These are phyloP conservation scores for Pygoscelis antarcticus DNA, from an alignment of 2,113 vertebrate species.

Conservation along the genomic window DNA sequence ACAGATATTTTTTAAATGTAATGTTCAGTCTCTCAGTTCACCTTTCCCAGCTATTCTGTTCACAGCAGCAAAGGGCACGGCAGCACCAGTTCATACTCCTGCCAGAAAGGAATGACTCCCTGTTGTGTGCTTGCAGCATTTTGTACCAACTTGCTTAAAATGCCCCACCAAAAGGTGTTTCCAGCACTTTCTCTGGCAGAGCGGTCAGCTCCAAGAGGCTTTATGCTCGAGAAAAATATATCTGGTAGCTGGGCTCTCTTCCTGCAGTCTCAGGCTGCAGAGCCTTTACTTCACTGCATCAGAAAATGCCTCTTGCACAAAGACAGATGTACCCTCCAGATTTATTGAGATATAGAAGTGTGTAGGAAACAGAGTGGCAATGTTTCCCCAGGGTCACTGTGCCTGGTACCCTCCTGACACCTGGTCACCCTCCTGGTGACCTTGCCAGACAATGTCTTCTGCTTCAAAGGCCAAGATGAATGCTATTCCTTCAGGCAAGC, in stretches of 20 bases:
- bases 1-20: neutral
- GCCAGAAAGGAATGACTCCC: neutral
- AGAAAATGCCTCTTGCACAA: neutral
- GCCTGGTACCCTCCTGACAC: neutral
- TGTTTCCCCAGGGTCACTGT: rapidly evolving
- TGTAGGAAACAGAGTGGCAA: neutral
- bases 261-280: neutral
- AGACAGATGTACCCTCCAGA: rapidly evolving
- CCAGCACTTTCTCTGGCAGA: neutral
- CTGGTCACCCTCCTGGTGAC: neutral
- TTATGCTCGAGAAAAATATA: neutral
- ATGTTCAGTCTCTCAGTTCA: neutral
- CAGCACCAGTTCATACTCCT: neutral
- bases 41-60: neutral
- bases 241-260: neutral
- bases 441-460: neutral
- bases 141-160: neutral
- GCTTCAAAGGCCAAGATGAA: neutral
- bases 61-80: neutral
- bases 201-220: neutral
- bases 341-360: rapidly evolving
- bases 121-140: neutral
- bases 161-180: rapidly evolving
- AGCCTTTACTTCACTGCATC: neutral
- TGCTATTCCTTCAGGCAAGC: neutral